Percentiles rank a stretch among this genome's conserved stretches.
Conservation (phyloP, 2,888 invertebrate species). For the Xestia xanthographa region DNA sequence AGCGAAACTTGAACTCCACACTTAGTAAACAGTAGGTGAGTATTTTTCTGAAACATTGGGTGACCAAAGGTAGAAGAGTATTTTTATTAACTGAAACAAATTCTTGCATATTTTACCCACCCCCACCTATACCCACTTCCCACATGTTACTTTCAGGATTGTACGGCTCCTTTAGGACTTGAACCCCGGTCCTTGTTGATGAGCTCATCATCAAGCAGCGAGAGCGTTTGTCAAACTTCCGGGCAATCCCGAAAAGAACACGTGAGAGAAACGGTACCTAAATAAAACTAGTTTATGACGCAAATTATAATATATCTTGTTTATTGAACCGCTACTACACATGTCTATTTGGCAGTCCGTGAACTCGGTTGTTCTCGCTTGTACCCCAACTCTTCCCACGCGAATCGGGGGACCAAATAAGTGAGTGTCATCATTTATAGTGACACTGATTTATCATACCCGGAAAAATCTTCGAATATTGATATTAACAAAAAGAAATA, state of each 20-base stretch:
- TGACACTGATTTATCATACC: neutral
- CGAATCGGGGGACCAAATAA: constrained; percentile 13
- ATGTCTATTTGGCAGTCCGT: constrained; percentile 11
- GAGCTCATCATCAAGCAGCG: neutral
- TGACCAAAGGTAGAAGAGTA: neutral
- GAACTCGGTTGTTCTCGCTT: constrained; percentile 17
- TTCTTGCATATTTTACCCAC: neutral
- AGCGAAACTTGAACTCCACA: neutral
- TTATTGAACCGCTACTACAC: constrained; percentile 24
- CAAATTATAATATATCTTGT: constrained; percentile 8
- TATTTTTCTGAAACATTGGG: neutral
- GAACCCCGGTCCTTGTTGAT: neutral
- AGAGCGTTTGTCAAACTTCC: neutral
- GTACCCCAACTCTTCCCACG: constrained; percentile 46
- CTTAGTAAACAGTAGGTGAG: neutral
- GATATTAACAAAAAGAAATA: neutral
- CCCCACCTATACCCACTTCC: neutral
- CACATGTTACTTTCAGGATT: too few species aligned
- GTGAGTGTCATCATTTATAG: neutral
- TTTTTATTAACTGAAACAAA: neutral
- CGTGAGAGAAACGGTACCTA: neutral
- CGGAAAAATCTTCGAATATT: neutral
- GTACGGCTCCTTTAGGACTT: neutral
- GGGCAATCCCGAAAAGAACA: neutral
- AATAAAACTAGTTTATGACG: neutral